A percentile compares a stretch with the other conserved stretches of the same genome.
These are phyloP conservation scores for Melanocharis versteri DNA, from an alignment of 2,113 vertebrate genomes.

Conservation along the genomic window DNA sequence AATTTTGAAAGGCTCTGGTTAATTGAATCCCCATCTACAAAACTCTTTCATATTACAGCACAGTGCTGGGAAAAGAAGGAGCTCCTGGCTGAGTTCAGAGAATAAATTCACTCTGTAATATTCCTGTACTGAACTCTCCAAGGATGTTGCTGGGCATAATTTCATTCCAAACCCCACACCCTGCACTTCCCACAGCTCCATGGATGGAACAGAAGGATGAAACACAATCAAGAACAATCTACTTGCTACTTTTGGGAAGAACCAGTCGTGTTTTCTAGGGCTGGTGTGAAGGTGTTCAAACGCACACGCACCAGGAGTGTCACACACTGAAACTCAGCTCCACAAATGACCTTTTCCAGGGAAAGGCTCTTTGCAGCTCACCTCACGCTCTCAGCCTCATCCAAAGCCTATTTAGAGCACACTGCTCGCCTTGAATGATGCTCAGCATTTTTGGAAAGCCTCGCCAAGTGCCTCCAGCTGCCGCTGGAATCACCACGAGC, in stretches of 20 bases:
- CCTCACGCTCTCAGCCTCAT: neutral
- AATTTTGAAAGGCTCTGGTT: neutral
- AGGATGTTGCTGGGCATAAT: neutral
- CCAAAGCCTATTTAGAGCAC: neutral
- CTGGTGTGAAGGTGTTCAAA: neutral
- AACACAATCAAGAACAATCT: accelerated
- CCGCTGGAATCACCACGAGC: neutral
- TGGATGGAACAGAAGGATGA: neutral
- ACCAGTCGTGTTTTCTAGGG: neutral
- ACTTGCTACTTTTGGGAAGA: neutral
- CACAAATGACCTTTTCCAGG: neutral
- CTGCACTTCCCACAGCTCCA: neutral
- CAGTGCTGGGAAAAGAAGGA: neutral
- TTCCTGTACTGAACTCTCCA: neutral
- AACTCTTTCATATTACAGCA: neutral
- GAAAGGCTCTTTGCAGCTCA: neutral
- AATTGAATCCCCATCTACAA: neutral
- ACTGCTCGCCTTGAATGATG: neutral
- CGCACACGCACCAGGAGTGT: neutral
- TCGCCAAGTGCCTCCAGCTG: neutral
- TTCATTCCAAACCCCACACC: neutral
- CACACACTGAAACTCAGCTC: neutral
- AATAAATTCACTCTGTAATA: neutral
- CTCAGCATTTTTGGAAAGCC: neutral
- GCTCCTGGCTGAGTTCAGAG: neutral